These are phyloP conservation scores for Lasaia peninsularis DNA, from an alignment of 1,140 invertebrate genomes.

Conservation along the genomic window DNA sequence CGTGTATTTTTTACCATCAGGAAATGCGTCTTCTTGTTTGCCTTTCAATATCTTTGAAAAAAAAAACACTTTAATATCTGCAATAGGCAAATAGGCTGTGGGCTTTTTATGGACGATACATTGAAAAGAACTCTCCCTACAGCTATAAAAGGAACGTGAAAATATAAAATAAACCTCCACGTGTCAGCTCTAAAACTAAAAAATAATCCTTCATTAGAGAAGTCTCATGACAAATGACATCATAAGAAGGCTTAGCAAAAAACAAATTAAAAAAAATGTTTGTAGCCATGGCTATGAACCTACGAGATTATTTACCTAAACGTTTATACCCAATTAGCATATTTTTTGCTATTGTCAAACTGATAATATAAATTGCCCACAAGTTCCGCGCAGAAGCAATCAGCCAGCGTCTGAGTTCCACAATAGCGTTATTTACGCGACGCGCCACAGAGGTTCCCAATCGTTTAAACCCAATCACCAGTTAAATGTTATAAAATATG, in stretches of 20 bases:
- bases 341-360: conserved; percentile 10
- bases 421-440: conserved; percentile 31
- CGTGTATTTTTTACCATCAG: too few species aligned
- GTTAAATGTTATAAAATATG: too few species aligned
- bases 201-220: neutral
- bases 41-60: neutral
- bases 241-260: conserved; percentile 1
- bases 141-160: too few species aligned
- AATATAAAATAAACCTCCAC: too few species aligned
- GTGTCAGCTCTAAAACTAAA: neutral
- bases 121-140: neutral
- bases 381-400: conserved; percentile 1
- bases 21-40: too few species aligned
- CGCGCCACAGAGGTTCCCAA: too few species aligned
- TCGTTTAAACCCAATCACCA: too few species aligned
- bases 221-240: neutral
- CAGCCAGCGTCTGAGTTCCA: conserved; percentile 22
- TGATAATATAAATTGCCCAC: conserved; percentile 11
- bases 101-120: too few species aligned
- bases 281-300: neutral
- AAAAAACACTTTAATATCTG: too few species aligned
- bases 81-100: too few species aligned
- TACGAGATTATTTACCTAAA: conserved; percentile 9
- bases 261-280: neutral
- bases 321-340: conserved; percentile 12